phyloP scores from a whole-genome alignment of 2,888 invertebrate genomes.

The Drosophila limbata region DNA sequence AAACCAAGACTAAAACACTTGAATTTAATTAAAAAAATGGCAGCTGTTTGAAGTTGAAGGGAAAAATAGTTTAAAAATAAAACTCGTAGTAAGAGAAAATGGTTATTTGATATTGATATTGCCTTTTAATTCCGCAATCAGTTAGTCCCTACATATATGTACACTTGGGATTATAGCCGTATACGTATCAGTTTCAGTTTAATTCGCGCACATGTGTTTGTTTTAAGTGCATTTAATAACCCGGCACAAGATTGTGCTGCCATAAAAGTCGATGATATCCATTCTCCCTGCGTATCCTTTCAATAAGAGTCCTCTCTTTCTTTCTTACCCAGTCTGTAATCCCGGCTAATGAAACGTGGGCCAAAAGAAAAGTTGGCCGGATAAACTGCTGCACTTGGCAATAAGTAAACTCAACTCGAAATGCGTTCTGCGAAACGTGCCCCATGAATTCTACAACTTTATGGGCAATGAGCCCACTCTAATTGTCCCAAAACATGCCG shows the following conservation, averaged over 20 bases:
- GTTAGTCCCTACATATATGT: background rate
- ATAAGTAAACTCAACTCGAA: constrained; percentile 69
- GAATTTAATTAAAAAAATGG: no score
- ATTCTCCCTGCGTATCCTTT: constrained; percentile 24
- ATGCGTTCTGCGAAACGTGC: constrained; percentile 66
- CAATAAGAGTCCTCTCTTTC: background rate
- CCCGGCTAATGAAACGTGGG: constrained; percentile 68
- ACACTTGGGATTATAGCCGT: constrained; percentile 3
- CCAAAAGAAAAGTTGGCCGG: constrained; percentile 34
- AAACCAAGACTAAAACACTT: no score
- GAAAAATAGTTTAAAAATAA: background rate
- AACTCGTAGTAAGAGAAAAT: background rate
- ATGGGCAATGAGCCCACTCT: constrained; percentile 73
- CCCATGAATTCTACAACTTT: constrained; percentile 78
- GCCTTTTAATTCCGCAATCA: background rate
- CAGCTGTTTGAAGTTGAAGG: background rate
- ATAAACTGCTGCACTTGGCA: constrained; percentile 68
- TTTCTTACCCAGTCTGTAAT: constrained; percentile 17
- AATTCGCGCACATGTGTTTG: constrained; percentile 22
- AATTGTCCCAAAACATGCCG: constrained; percentile 59
- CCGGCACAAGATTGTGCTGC: constrained; percentile 29
- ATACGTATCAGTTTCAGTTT: background rate
- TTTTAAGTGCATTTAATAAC: constrained; percentile 51
- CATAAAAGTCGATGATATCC: constrained; percentile 41
- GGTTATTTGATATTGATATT: constrained; percentile 5